A percentile compares a stretch with the other conserved stretches of the same genome.
phyloP scores from a whole-genome alignment of 2,888 invertebrate species.

The Onchidella celtica region DNA sequence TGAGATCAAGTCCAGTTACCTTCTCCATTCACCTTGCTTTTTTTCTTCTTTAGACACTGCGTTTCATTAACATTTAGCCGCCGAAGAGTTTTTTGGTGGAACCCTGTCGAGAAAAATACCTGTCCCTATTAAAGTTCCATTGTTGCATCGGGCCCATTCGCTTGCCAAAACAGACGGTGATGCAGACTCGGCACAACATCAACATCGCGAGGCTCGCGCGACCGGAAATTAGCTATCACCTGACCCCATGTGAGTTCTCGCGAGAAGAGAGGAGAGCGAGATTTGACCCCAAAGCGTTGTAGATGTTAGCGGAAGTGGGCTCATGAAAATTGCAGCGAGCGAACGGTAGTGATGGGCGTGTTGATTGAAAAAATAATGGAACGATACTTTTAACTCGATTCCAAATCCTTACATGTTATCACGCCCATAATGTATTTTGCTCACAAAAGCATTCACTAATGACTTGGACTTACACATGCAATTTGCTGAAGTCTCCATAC shows the following conservation, averaged over 20 bases:
- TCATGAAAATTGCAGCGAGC: constrained; percentile 49
- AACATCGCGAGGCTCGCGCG: constrained; percentile 38
- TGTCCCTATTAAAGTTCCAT: constrained; percentile 26
- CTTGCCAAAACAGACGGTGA: constrained; percentile 39
- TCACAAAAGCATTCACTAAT: no score
- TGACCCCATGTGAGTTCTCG: constrained; percentile 50
- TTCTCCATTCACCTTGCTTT: no score
- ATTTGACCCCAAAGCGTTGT: constrained; percentile 45
- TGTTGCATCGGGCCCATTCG: constrained; percentile 30
- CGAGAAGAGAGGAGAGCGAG: constrained; percentile 48
- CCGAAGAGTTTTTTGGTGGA: constrained; percentile 21
- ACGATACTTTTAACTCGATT: no score
- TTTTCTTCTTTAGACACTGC: not conserved
- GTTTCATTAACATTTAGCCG: constrained; percentile 24
- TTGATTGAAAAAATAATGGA: no score
- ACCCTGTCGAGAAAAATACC: constrained; percentile 37
- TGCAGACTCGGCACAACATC: constrained; percentile 27
- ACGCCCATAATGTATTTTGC: no score
- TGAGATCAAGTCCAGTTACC: no score
- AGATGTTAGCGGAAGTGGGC: constrained; percentile 49
- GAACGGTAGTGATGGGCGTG: constrained; percentile 21
- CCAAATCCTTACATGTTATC: no score
- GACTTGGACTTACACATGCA: no score
- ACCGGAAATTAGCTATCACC: constrained; percentile 52
- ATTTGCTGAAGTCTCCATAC: no score